Evolutionary conservation across 1,140 invertebrate species (phyloP), one percentile per base, ranked within the genome.

Genomic region (Oreohelix idahoensis): DNA sequence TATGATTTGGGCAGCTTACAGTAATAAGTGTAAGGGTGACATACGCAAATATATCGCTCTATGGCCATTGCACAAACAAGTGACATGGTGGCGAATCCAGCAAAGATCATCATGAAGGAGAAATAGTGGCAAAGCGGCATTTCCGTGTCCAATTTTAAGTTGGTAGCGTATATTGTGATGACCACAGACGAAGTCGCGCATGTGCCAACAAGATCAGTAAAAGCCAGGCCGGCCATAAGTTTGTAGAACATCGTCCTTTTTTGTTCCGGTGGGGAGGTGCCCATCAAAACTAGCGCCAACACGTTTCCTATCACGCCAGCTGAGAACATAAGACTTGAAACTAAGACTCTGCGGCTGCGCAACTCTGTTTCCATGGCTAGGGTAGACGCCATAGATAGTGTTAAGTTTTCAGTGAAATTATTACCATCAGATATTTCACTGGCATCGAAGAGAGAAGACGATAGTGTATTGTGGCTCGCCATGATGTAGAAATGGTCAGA

Each of bases 41-140:
- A 85, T 23, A 93, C 90, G 77, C 92, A 92, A 2, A 93, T 83
- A 83, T 91, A 91, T 1, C 92, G 70, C 87, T 93, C 93, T 13
- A 93, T 79, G 26, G 92, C 90, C 92, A 93, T 93, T 35, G 92
- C 87, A 73, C 90, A 92, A 1, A 93, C 91, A 29, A 93, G 91
- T 4, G 89, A 87, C 83, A 92, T 90, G 0, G 93, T 93, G 20
- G 92, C 88, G 39, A 90, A 86, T 17, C 90, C 90, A 39, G 92
- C 90, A 69, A 91, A 89, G 71, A 93, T 90, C 92, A 93, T 92
- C 77, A 90, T 88, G 84, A 92, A 93, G 13, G 90, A 91, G 83
- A 92, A 91, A 79, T 92, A 93, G 70, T 90, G 87, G 83, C 91
- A 93, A 81, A 91, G 36, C 0, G 83, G 73, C n/a, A 79, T 73